A percentile compares a stretch with the other conserved stretches of the same genome.
These are phyloP conservation scores for Corythornis madagascariensis DNA, from an alignment of 2,113 vertebrate genomes.

Conservation along the genomic window DNA sequence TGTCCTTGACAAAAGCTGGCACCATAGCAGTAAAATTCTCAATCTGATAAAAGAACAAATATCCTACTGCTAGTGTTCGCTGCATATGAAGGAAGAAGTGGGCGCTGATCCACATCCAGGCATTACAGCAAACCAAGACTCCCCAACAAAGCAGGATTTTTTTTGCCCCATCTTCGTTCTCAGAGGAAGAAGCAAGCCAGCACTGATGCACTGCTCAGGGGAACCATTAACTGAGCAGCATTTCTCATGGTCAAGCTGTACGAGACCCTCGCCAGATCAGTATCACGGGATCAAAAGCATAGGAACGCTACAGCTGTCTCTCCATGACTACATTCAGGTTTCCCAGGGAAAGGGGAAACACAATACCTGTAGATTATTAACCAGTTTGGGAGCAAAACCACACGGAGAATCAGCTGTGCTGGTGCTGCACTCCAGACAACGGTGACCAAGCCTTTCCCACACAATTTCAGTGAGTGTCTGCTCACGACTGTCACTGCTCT, in stretches of 20 bases:
- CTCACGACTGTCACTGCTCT: not conserved
- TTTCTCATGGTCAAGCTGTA: not conserved
- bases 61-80: not conserved
- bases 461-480: not conserved
- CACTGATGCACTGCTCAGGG: not conserved
- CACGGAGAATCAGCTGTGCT: not conserved
- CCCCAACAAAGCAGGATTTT: not conserved
- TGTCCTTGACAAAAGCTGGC: not conserved
- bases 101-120: not conserved
- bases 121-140: not conserved
- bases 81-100: not conserved
- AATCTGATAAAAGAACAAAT: not conserved
- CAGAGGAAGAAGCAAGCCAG: not conserved
- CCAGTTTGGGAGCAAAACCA: not conserved
- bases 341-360: not conserved
- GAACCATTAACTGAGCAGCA: not conserved
- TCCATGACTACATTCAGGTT: rapidly evolving
- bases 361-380: not conserved
- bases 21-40: not conserved
- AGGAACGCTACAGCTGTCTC: not conserved
- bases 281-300: not conserved
- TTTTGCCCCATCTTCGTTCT: rapidly evolving
- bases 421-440: not conserved
- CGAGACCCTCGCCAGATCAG: not conserved
- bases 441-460: not conserved